Evolutionary conservation across 2,797 vertebrate species (phyloP).

Genomic region (Pampus argenteus): DNA sequence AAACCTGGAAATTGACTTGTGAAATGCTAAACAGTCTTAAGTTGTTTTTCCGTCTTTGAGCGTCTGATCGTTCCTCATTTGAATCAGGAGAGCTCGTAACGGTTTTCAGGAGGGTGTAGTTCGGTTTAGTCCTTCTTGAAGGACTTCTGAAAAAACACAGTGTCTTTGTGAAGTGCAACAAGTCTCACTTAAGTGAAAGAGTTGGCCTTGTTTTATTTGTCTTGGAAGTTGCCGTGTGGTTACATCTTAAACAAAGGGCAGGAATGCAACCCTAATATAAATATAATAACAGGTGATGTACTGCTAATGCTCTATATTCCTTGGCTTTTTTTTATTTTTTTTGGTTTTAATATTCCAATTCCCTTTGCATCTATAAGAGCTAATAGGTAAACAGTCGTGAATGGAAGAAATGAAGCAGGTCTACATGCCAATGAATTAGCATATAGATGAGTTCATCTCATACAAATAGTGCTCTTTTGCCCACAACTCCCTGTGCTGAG

Average conservation of each 20-base stretch:
- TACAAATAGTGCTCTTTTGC: slow-evolving; percentile 96
- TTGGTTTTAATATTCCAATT: slow-evolving; percentile 85
- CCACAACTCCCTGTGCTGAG: slow-evolving; percentile 91
- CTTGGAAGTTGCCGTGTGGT: slow-evolving; percentile 62
- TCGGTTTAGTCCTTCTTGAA: slow-evolving; percentile 38
- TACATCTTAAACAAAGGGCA: slow-evolving; percentile 82
- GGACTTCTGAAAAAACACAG: slow-evolving; percentile 47
- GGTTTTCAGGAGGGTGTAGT: slow-evolving; percentile 39
- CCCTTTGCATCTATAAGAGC: slow-evolving; percentile 86
- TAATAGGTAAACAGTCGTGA: slow-evolving; percentile 96
- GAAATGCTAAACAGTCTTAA: slow-evolving; percentile 44
- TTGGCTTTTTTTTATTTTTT: slow-evolving; percentile 79
- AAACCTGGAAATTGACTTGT: slow-evolving; percentile 45
- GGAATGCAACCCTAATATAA: slow-evolving; percentile 76
- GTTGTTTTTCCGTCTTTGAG: slow-evolving; percentile 43
- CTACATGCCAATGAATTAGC: slow-evolving; percentile 96
- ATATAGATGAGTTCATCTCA: slow-evolving; percentile 99
- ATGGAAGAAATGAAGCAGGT: slow-evolving; percentile 95
- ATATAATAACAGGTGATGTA: slow-evolving; percentile 84
- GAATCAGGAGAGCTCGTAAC: slow-evolving; percentile 42
- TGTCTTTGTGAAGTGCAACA: slow-evolving; percentile 65
- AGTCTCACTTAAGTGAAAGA: slow-evolving; percentile 69
- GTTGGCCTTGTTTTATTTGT: slow-evolving; percentile 72
- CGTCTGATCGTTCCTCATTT: slow-evolving; percentile 47
- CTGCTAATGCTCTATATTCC: slow-evolving; percentile 83